Evolutionary conservation across 2,113 vertebrate genomes (phyloP).

Genomic region (Alosa alosa): DNA sequence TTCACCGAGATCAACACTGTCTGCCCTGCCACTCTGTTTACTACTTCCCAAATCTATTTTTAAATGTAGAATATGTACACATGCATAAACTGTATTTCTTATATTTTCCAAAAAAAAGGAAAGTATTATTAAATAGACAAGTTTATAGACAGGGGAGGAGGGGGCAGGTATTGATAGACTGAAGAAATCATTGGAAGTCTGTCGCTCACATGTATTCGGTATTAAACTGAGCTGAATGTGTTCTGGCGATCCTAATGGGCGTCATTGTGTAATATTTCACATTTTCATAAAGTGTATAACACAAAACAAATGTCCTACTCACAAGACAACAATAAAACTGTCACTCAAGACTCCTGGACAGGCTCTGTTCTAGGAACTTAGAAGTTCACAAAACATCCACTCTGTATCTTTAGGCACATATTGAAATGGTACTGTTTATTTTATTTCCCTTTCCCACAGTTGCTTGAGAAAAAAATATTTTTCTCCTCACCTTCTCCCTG

Average conservation of each 20-base stretch:
- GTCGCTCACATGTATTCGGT: background rate
- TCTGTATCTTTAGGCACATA: background rate
- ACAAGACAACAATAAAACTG: background rate
- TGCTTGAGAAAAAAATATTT: slow-evolving; percentile 33
- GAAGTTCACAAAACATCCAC: background rate
- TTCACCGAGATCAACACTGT: background rate
- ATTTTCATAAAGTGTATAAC: background rate
- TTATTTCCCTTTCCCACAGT: slow-evolving; percentile 26
- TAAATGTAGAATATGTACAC: background rate
- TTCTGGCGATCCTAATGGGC: background rate
- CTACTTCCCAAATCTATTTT: background rate
- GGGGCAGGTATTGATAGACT: background rate
- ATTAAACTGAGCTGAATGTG: background rate
- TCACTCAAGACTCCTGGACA: background rate
- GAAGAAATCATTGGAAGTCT: background rate
- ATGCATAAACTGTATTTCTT: background rate
- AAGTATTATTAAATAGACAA: background rate
- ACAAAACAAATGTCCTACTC: background rate
- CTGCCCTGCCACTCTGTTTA: background rate
- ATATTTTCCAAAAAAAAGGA: background rate
- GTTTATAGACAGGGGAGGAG: background rate
- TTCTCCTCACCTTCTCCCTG: slow-evolving; percentile 24
- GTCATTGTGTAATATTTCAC: background rate
- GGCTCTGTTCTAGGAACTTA: background rate
- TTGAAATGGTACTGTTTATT: slow-evolving; percentile 20